Evolutionary conservation across 2,113 vertebrate species (phyloP).

Genomic region (Macquaria australasica): DNA sequence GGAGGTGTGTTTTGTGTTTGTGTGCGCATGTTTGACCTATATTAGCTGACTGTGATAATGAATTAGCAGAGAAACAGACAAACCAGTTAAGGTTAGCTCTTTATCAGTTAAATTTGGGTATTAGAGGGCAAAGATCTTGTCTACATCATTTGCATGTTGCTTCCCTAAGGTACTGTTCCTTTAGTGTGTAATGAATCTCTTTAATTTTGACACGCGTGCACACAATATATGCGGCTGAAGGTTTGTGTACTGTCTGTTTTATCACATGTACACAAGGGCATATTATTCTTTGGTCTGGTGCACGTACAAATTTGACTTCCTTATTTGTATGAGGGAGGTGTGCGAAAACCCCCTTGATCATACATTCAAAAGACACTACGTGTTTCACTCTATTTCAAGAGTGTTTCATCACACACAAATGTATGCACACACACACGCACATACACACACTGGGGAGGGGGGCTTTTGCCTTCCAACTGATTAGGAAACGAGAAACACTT

Average conservation of each 20-base stretch:
- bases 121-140: slow-evolving; percentile 37
- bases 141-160: slow-evolving; percentile 39
- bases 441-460: slow-evolving; percentile 19
- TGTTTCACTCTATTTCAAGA: slow-evolving; percentile 77
- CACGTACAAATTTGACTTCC: slow-evolving; percentile 36
- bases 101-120: not conserved
- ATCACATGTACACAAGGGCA: slow-evolving; percentile 24
- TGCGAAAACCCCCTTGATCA: slow-evolving; percentile 69
- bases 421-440: slow-evolving; percentile 35
- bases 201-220: slow-evolving; percentile 21
- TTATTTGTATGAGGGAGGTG: slow-evolving; percentile 68
- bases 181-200: slow-evolving; percentile 4
- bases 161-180: slow-evolving; percentile 10
- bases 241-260: slow-evolving; percentile 2
- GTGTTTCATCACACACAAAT: slow-evolving; percentile 76
- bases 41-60: slow-evolving; percentile 39
- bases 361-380: slow-evolving; percentile 70
- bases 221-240: not conserved
- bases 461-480: slow-evolving; percentile 64
- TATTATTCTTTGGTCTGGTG: slow-evolving; percentile 19
- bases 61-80: slow-evolving; percentile 41
- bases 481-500: slow-evolving; percentile 68
- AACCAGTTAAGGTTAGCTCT: not conserved
- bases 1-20: slow-evolving; percentile 54
- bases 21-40: slow-evolving; percentile 32